Evolutionary conservation across 2,797 vertebrate species (phyloP), one percentile per base, ranked within the genome.

Genomic region (Nasua narica): DNA sequence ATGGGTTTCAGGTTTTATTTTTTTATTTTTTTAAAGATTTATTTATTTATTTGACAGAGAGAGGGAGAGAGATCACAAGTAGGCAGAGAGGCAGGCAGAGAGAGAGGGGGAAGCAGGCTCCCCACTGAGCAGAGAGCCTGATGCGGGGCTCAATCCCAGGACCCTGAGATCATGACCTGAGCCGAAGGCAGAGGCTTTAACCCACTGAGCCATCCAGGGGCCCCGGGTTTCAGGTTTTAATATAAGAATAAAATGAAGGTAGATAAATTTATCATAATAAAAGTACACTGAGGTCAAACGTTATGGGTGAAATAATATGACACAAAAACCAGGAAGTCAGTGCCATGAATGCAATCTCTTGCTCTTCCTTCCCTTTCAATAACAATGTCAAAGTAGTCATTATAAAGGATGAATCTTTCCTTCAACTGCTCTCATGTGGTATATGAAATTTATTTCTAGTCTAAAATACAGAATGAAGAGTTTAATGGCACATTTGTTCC

Each of bases 241-340:
- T 65, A 83, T 87, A 89, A 82, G n/a, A 84, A 70, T 48, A 93
- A 81, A 76, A 87, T n/a, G 32, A 85, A 93, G n/a, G 35, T 35
- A 77, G 60, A 65, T 81, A 94, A 58, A 89, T 90, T 60, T 48
- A 69, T 90, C 46, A 37, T 37, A 21, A 69, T 54, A 40, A 90
- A 86, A 81, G 65, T 70, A 83, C 6, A 37, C 0, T 62, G 32
- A 87, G 52, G 32, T 37, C 58, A 87, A 94, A 93, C 29, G 2
- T n/a, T 84, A 40, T 13, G 81, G 37, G 58, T 46, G 52, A 78
- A 46, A 79, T 58, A 1, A 54, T 50, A 50, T 4, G 19, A 56
- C 40, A 58, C n/a, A 91, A 65, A 87, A 69, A 46, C 6, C 70
- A 74, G 50, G 19, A 86, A 81, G 48, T 72, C 32, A 29, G 48